Base-by-base conservation (phyloP, 1,140 invertebrate species). In the Globodera ellingtonae region DNA sequence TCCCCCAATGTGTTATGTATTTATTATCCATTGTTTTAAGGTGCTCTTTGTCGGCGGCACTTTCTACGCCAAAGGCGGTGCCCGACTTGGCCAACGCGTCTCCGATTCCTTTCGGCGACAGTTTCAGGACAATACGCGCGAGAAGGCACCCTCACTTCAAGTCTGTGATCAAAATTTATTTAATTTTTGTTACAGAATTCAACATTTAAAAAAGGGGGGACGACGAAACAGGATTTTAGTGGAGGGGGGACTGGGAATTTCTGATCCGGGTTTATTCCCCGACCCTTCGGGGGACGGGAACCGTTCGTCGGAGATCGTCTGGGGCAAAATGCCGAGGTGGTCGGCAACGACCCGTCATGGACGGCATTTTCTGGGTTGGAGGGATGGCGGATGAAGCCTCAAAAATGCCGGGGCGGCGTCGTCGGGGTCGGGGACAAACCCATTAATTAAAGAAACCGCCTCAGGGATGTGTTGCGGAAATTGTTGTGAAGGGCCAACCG, bases 61-160 rank as follows among this genome's bases (percentile, higher is more conserved):
- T 74, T 79, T 74, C 70, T 72, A 72, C 62, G 24, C 78, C 47
- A 74, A 72, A 65, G 35, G n/a, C 46, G 67, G 56, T 48, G 52
- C 47, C 62, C n/a, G 44, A 47, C 35, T 78, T 48, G 67, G 52
- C 48, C 59, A 79, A 73, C 46, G 44, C 47, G 13, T 79, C 47
- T 77, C 62, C 48, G 75, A 77, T n/a, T 15, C 44, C 13, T 79
- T 79, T 48, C 59, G 65, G 59, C 59, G 75, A 21, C 47, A 79
- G 46, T 79, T 79, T 78, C 69, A 74, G 67, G 78, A 79, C 46
- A 74, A 79, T 21, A 79, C 78, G 67, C 59, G 67, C 44, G 78
- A 79, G 67, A 79, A 79, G 59, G 48, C 70, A 48, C 78, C 78
- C 21, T 79, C 78, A 46, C 35, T 79, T 35, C 44, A 78, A n/a